A percentile compares a stretch with the other conserved stretches of the same genome.
These are phyloP conservation scores for Orthonevra nobilis DNA, from an alignment of 2,888 invertebrate species.

Conservation along the genomic window DNA sequence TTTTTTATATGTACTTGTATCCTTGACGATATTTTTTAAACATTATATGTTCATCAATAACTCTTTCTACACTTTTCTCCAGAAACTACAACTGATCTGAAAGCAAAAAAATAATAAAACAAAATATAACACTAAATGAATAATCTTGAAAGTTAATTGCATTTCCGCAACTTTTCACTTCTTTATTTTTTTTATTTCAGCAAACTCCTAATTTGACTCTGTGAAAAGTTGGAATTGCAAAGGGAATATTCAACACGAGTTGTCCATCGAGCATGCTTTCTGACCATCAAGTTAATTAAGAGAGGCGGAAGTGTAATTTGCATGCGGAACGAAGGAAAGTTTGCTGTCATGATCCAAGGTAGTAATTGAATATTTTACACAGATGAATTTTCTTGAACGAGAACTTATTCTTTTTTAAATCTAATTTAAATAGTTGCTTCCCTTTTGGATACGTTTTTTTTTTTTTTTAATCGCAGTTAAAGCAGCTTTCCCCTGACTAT, in stretches of 20 bases:
- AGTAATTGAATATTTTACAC: conserved; percentile 66
- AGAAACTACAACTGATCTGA: no score
- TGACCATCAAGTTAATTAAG: conserved; percentile 57
- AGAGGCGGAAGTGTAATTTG: conserved; percentile 64
- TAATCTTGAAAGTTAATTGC: conserved; percentile 47
- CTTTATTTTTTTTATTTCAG: conserved; percentile 21
- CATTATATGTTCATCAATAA: no score
- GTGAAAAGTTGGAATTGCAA: not conserved
- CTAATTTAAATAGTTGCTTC: no score
- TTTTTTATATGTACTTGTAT: no score
- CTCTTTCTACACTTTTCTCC: no score
- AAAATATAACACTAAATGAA: no score
- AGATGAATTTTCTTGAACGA: conserved; percentile 38
- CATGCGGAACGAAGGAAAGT: conserved; percentile 47
- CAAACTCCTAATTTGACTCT: not conserved
- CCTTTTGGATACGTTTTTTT: no score
- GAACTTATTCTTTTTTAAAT: not conserved
- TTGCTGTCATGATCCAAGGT: conserved; percentile 59
- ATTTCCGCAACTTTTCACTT: conserved; percentile 41
- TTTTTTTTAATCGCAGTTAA: no score
- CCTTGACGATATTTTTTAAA: no score
- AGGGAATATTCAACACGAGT: not conserved
- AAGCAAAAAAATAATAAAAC: no score
- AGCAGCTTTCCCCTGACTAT: no score
- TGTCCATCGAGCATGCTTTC: not conserved